phyloP scores from a whole-genome alignment of 2,113 vertebrate species.

The Phrynocephalus versicolor region DNA sequence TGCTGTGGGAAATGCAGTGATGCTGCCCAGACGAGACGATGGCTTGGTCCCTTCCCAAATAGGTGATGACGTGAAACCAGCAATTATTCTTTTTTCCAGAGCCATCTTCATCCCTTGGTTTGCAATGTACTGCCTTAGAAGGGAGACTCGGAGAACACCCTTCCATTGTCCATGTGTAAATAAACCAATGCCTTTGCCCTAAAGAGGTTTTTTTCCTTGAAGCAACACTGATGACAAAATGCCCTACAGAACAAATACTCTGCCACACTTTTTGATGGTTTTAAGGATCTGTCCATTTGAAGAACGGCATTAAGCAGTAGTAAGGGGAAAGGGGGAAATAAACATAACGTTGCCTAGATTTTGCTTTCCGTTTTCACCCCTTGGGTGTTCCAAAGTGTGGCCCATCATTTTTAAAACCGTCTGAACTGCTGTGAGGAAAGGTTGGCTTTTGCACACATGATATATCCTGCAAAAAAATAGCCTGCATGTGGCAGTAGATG shows the following conservation, averaged over 20 bases:
- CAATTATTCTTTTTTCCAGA: conserved; percentile 55
- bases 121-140: conserved; percentile 45
- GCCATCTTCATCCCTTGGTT: conserved; percentile 30
- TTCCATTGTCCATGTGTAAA: conserved; percentile 31
- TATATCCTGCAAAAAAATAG: background rate
- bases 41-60: conserved; percentile 53
- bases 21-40: conserved; percentile 48
- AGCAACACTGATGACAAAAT: background rate
- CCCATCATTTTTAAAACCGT: background rate
- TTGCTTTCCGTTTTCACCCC: background rate
- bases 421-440: background rate
- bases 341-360: background rate
- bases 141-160: conserved; percentile 35
- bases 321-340: background rate
- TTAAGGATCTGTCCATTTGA: conserved; percentile 11
- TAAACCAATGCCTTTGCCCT: conserved; percentile 10
- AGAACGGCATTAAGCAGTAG: background rate
- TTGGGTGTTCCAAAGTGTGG: conserved; percentile 1
- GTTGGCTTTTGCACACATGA: background rate
- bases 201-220: background rate
- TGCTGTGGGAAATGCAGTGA: conserved; percentile 74
- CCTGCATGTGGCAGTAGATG: background rate
- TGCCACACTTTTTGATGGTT: background rate
- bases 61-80: conserved; percentile 43
- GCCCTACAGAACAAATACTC: background rate